Evolutionary conservation across 2,113 vertebrate species (phyloP), one percentile per base, ranked within the genome.

Genomic region (Tauraco erythrolophus): DNA sequence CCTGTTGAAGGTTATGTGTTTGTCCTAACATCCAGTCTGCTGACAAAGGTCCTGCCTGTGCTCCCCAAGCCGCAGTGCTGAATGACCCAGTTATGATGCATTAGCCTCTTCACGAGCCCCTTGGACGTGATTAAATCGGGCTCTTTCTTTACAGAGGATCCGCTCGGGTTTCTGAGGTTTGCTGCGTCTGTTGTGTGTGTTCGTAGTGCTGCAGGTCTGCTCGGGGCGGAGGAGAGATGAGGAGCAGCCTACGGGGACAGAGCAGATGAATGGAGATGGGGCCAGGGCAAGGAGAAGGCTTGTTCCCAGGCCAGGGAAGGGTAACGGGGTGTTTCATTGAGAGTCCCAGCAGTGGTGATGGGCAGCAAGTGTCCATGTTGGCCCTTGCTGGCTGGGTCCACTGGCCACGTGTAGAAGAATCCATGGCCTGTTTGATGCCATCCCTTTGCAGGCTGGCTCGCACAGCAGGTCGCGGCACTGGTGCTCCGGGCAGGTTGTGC

Each of bases 101-200:
- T 24, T 6, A 51, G 53, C 27, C 28, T 46, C 74, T 33, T 43
- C 33, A 1, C 0, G 48, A 37, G 83, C 84, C 88, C 91, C 85
- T 51, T 0, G 24, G 58, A 39, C 0, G 0, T 1, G 35, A 79
- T 89, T 68, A 58, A 51, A 57, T 17, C 1, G 0, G 23, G 30
- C 39, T 89, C 35, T 74, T 68, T 39, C 75, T 74, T 35, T 57
- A 4, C 57, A 35, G 41, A 84, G 84, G 24, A 25, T 45, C 54
- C 60, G 3, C 46, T 5, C 7, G 57, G 35, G 57, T 46, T 51
- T 50, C 25, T 16, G 88, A 9, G 64, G 0, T 75, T 9, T 8
- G 25, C 81, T 80, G 86, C 1, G 27, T 8, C 37, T 0, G 3
- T 2, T 5, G 11, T 39, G 54, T 35, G 57, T 41, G 37, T 64